Evolutionary conservation across 2,113 vertebrate species (phyloP).

Genomic region (Salvelinus namaycush): DNA sequence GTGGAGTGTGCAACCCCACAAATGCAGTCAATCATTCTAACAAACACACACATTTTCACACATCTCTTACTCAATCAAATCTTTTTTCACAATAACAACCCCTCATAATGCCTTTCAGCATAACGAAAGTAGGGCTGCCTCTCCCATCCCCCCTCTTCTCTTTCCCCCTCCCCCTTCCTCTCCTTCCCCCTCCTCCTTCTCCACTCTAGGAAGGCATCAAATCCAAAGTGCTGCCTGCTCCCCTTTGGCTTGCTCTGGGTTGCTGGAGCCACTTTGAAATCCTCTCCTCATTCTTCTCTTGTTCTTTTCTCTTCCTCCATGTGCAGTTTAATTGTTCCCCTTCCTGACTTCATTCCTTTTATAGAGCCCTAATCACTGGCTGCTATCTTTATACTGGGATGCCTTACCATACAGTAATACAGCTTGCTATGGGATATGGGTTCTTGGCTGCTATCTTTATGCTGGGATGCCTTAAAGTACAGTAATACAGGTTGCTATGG

Average conservation of each 20-base stretch:
- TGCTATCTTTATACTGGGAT: conserved; percentile 35
- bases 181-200: not conserved
- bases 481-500: conserved; percentile 10
- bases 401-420: conserved; percentile 6
- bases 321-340: conserved; percentile 44
- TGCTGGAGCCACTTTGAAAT: conserved; percentile 8
- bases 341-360: conserved; percentile 44
- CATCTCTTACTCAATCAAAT: not conserved
- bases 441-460: conserved; percentile 36
- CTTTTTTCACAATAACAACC: not conserved
- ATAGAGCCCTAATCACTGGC: conserved; percentile 17
- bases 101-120: not conserved
- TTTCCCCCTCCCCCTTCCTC: not conserved
- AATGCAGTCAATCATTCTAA: not conserved
- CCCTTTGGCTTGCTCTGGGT: conserved; percentile 3
- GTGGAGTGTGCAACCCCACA: not conserved
- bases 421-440: conserved; percentile 18
- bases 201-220: not conserved
- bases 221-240: not conserved
- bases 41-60: not conserved
- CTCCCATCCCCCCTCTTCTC: not conserved
- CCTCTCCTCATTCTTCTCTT: conserved; percentile 10
- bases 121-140: not conserved
- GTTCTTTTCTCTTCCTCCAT: conserved; percentile 13
- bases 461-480: conserved; percentile 21